These are phyloP conservation scores for Anoplophora glabripennis DNA, from an alignment of 1,140 invertebrate genomes.

Conservation along the genomic window DNA sequence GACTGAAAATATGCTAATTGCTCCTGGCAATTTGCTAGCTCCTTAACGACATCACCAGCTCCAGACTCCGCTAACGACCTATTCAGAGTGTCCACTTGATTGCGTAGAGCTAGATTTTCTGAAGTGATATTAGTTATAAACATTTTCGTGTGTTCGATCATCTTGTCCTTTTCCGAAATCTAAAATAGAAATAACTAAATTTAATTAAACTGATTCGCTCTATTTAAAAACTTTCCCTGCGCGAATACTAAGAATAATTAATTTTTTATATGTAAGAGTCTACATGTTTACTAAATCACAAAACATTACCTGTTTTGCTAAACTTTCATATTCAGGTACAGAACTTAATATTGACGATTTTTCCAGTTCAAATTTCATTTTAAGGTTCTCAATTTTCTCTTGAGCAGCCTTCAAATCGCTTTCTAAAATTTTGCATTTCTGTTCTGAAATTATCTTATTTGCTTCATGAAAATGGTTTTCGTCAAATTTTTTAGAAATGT, in stretches of 20 bases:
- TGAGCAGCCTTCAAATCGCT: constrained; percentile 6
- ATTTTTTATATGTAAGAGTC: neutral
- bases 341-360: constrained; percentile 15
- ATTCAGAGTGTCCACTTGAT: constrained; percentile 20
- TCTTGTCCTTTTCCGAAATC: constrained; percentile 17
- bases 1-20: constrained; percentile 27
- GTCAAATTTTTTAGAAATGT: constrained; percentile 23
- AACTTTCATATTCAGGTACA: constrained; percentile 14
- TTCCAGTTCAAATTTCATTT: constrained; percentile 14
- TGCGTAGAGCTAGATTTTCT: constrained; percentile 20
- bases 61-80: constrained; percentile 21
- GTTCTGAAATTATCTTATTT: constrained; percentile 8
- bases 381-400: constrained; percentile 16
- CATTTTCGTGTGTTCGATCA: constrained; percentile 22
- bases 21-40: constrained; percentile 31
- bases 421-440: constrained; percentile 18
- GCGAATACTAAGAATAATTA: neutral
- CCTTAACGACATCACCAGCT: constrained; percentile 32
- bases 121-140: constrained; percentile 21
- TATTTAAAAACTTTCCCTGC: neutral
- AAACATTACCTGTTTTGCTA: too few species aligned
- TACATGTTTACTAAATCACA: neutral
- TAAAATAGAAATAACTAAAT: too few species aligned
- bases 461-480: constrained; percentile 2
- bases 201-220: neutral